Conservation (phyloP, 2,888 invertebrate species). For the Agrochola litura region DNA sequence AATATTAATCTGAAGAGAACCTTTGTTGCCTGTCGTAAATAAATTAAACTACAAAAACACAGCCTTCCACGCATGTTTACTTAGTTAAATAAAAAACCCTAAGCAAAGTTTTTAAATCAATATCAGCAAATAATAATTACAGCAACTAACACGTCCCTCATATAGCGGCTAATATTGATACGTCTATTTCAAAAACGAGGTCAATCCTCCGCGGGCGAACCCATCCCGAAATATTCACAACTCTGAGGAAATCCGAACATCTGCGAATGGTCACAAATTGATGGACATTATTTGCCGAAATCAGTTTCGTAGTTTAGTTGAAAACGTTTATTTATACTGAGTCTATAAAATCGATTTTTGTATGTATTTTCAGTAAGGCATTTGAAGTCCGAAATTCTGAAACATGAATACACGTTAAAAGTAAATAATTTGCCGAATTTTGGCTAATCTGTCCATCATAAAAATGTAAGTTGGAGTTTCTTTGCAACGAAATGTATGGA, state of each 20-base stretch:
- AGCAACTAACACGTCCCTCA: slow-evolving; percentile 2
- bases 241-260: slow-evolving; percentile 15
- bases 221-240: slow-evolving; percentile 31
- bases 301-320: slow-evolving; percentile 22
- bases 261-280: slow-evolving; percentile 25
- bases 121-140: slow-evolving; percentile 12
- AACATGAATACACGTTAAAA: too few species aligned
- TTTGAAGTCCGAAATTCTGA: too few species aligned
- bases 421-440: too few species aligned
- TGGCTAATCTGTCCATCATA: too few species aligned
- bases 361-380: too few species aligned
- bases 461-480: too few species aligned
- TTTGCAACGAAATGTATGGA: too few species aligned
- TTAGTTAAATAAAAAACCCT: background rate
- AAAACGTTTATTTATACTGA: background rate
- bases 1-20: background rate
- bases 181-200: slow-evolving; percentile 41
- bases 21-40: background rate
- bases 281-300: slow-evolving; percentile 44
- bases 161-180: slow-evolving; percentile 17
- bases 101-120: slow-evolving; percentile 23
- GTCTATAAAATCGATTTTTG: too few species aligned
- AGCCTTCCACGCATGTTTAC: background rate
- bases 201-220: slow-evolving; percentile 6
- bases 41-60: background rate